phyloP scores from a whole-genome alignment of 2,113 vertebrate genomes.

The Pterophyllum scalare region DNA sequence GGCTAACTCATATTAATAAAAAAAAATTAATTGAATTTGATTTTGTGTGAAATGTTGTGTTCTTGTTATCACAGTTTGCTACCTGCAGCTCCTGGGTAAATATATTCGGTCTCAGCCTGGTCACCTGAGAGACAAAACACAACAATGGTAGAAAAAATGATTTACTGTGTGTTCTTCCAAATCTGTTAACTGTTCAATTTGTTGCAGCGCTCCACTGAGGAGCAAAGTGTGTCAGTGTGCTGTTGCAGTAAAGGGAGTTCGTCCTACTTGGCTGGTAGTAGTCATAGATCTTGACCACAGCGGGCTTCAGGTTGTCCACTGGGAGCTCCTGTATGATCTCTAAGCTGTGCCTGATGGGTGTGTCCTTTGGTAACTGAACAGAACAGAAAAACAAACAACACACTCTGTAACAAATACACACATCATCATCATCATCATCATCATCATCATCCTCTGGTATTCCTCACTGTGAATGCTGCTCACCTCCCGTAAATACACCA shows the following conservation, averaged over 20 bases:
- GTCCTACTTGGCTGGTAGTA: slow-evolving; percentile 88
- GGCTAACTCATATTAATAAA: too few relatives aligned
- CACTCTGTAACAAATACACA: background rate
- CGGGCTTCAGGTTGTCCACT: slow-evolving; percentile 83
- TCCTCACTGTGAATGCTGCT: background rate
- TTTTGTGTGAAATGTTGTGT: background rate
- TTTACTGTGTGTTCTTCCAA: background rate
- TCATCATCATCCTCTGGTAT: too few relatives aligned
- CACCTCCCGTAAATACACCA: slow-evolving; percentile 72
- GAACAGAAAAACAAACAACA: background rate
- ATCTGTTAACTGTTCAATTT: background rate
- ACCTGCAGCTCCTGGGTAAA: background rate
- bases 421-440: too few relatives aligned
- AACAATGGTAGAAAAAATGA: background rate
- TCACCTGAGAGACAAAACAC: background rate
- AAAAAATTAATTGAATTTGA: too few relatives aligned
- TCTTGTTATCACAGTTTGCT: background rate
- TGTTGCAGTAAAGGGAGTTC: background rate
- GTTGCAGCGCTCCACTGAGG: background rate
- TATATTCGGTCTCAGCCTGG: background rate
- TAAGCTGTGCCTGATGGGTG: slow-evolving; percentile 57
- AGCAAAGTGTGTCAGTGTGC: background rate
- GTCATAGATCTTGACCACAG: slow-evolving; percentile 79
- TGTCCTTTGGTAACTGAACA: slow-evolving; percentile 48
- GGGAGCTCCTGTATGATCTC: slow-evolving; percentile 71